These are phyloP conservation scores for Agrotis exclamationis DNA, from an alignment of 2,888 invertebrate genomes.

Conservation along the genomic window DNA sequence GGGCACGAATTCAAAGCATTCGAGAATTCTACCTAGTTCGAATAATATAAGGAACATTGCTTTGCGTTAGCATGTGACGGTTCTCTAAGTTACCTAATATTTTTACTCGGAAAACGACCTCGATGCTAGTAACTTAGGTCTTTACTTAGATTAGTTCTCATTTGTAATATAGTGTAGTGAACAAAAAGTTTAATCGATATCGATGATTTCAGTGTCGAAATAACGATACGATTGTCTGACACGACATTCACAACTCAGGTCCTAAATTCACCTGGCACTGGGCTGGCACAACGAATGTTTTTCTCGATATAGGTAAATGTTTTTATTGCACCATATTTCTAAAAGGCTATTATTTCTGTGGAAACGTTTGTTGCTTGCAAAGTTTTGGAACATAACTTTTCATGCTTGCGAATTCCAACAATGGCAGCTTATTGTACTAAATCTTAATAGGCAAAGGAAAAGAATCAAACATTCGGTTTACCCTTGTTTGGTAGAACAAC, in stretches of 20 bases:
- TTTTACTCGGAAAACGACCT: background rate
- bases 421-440: slow-evolving; percentile 55
- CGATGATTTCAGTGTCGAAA: slow-evolving; percentile 63
- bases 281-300: slow-evolving; percentile 70
- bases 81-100: background rate
- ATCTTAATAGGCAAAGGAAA: slow-evolving; percentile 53
- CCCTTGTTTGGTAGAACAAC: too few relatives aligned
- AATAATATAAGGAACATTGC: background rate
- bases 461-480: slow-evolving; percentile 39
- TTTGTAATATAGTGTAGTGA: slow-evolving; percentile 34
- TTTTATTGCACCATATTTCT: slow-evolving; percentile 66
- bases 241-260: slow-evolving; percentile 74
- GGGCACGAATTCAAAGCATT: background rate
- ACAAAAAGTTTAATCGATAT: slow-evolving; percentile 56
- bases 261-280: slow-evolving; percentile 75
- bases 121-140: background rate
- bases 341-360: slow-evolving; percentile 61
- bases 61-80: background rate
- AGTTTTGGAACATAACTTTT: slow-evolving; percentile 59
- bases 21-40: background rate
- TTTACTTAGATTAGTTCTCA: slow-evolving; percentile 1
- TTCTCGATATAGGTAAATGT: slow-evolving; percentile 61
- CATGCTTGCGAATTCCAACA: slow-evolving; percentile 53
- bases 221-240: slow-evolving; percentile 70
- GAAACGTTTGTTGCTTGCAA: slow-evolving; percentile 60